These are phyloP conservation scores for Archaeoteleia sp. DNA, from an alignment of 2,888 invertebrate species.

Conservation along the genomic window DNA sequence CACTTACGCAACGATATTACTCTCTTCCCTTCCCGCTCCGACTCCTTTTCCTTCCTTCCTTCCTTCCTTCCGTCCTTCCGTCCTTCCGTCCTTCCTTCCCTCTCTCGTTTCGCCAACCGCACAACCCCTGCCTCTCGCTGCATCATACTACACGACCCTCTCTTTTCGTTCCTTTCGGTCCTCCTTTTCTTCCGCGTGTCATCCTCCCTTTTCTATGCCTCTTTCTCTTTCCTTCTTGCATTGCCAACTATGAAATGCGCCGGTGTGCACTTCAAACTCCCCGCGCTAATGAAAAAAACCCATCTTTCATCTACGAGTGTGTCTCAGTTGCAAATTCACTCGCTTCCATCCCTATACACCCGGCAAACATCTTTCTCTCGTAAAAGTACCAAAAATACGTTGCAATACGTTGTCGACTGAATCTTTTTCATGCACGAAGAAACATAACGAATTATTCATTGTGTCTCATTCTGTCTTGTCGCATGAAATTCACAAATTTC, in stretches of 20 bases:
- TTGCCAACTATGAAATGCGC: conserved; percentile 8
- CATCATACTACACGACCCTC: not conserved
- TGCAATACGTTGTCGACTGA: not conserved
- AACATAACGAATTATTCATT: too few species aligned
- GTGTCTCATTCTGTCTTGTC: too few species aligned
- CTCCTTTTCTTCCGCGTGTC: conserved; percentile 16
- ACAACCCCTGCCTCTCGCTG: conserved; percentile 2
- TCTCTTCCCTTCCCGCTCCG: conserved; percentile 10
- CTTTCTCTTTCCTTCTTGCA: not conserved
- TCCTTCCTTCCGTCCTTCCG: not conserved
- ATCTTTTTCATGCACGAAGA: not conserved
- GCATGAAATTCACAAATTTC: too few species aligned
- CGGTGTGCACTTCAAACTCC: conserved; percentile 33
- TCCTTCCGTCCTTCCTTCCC: not conserved
- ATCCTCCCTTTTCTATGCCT: conserved; percentile 10
- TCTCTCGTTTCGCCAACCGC: not conserved
- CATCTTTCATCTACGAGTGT: conserved; percentile 29
- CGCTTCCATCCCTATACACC: conserved; percentile 25
- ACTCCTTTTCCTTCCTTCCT: not conserved
- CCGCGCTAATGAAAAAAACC: conserved; percentile 46
- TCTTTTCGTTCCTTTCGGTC: conserved; percentile 3
- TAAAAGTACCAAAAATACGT: not conserved
- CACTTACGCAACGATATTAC: conserved; percentile 53
- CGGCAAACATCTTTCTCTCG: conserved; percentile 31
- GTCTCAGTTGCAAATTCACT: conserved; percentile 34